phyloP scores from a whole-genome alignment of 2,797 vertebrate species.

The Sylvia borin region DNA sequence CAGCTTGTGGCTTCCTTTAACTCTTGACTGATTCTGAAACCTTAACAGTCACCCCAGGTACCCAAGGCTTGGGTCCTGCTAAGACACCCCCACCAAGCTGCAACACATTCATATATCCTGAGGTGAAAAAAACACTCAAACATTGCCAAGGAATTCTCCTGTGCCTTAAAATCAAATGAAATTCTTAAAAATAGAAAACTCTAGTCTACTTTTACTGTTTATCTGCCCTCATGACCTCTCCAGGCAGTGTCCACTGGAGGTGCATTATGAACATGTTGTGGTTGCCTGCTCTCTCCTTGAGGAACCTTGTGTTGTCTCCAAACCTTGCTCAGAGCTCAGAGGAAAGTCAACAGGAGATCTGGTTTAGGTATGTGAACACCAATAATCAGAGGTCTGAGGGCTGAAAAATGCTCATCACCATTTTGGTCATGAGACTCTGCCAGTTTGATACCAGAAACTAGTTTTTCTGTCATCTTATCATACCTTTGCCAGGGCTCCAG shows the following conservation, averaged over 20 bases:
- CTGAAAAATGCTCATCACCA: neutral
- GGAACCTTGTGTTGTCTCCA: neutral
- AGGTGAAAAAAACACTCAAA: too few relatives aligned
- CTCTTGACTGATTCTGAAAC: neutral
- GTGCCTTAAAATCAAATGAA: neutral
- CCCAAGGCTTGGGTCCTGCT: neutral
- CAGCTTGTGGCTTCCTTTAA: neutral
- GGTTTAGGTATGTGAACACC: neutral
- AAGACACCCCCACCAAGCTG: neutral
- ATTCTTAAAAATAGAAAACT: neutral
- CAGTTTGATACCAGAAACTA: neutral
- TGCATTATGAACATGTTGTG: accelerated
- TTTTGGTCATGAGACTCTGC: neutral
- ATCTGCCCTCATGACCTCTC: neutral
- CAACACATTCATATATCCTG: accelerated
- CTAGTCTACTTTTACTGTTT: neutral
- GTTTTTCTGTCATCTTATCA: neutral
- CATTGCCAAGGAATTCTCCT: neutral
- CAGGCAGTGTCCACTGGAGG: neutral
- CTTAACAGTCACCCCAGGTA: neutral
- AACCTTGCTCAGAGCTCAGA: neutral
- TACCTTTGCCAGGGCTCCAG: neutral
- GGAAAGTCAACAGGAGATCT: neutral
- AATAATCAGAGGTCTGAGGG: neutral
- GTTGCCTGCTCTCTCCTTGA: too few relatives aligned